These are phyloP conservation scores for Otis tarda DNA, from an alignment of 2,113 vertebrate species.

Conservation along the genomic window DNA sequence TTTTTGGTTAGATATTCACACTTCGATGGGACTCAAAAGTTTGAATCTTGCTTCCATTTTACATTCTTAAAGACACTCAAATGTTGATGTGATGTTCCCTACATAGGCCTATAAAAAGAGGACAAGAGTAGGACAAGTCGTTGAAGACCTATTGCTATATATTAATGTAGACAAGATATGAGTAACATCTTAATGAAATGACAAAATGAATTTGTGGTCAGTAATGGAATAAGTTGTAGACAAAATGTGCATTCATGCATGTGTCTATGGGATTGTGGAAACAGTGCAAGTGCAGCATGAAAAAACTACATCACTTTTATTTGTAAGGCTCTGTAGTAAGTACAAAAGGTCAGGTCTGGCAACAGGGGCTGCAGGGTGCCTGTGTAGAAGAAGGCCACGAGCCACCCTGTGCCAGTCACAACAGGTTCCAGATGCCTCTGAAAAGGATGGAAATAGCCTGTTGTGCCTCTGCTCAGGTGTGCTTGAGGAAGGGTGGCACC, in stretches of 20 bases:
- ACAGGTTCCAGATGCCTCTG: background rate
- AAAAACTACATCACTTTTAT: background rate
- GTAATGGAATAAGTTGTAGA: background rate
- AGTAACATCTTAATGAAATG: background rate
- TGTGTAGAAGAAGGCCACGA: background rate
- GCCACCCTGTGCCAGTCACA: background rate
- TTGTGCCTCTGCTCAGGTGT: background rate
- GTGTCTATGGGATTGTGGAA: background rate
- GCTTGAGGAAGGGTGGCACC: background rate
- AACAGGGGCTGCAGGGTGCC: background rate
- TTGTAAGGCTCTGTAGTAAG: background rate
- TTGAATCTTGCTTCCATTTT: background rate
- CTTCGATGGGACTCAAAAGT: background rate
- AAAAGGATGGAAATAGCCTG: background rate
- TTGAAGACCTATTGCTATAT: background rate
- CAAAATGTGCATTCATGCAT: background rate
- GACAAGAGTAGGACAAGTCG: background rate
- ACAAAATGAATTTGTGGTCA: background rate
- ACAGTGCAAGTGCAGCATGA: background rate
- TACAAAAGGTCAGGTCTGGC: background rate
- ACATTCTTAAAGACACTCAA: background rate
- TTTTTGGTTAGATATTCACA: background rate
- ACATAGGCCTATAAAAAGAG: background rate
- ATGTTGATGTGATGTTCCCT: background rate
- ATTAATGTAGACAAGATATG: background rate